These are phyloP conservation scores for Nomada ferruginata DNA, from an alignment of 2,888 invertebrate species.

Conservation along the genomic window DNA sequence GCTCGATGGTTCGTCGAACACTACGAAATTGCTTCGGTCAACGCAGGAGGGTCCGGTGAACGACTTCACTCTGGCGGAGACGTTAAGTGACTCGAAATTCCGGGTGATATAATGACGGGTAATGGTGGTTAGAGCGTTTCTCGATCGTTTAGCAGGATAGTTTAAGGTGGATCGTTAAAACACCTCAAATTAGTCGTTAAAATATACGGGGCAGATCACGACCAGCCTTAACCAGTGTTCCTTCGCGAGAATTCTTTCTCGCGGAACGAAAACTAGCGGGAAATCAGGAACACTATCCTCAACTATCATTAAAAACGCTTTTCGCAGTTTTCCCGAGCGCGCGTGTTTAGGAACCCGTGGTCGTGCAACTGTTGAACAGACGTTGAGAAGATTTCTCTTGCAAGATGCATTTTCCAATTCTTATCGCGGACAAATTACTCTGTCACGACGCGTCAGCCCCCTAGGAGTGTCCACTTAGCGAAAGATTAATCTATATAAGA, in stretches of 20 bases:
- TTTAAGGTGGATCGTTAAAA: slow-evolving; percentile 46
- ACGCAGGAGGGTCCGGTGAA: slow-evolving; percentile 1
- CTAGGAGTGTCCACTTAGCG: slow-evolving; percentile 7
- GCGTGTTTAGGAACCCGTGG: not conserved
- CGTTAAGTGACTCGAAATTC: slow-evolving; percentile 49
- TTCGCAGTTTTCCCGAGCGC: not conserved
- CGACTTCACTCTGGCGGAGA: slow-evolving; percentile 12
- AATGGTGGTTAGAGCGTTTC: slow-evolving; percentile 52
- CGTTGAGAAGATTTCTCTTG: not conserved
- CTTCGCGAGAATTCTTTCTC: no score
- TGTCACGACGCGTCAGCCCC: not conserved
- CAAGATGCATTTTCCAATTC: not conserved
- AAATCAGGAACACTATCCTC: no score
- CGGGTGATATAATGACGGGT: slow-evolving; percentile 26
- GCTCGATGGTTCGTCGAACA: slow-evolving; percentile 31
- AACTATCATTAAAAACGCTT: not conserved
- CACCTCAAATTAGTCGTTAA: slow-evolving; percentile 43
- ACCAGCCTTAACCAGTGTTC: not conserved
- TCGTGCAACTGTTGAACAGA: not conserved
- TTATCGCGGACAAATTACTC: not conserved
- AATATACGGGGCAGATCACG: not conserved
- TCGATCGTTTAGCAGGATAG: slow-evolving; percentile 42
- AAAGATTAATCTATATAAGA: slow-evolving; percentile 42
- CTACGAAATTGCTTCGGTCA: slow-evolving; percentile 24
- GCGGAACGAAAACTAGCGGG: no score